A percentile compares a stretch with the other conserved stretches of the same genome.
Evolutionary conservation across 2,797 vertebrate species (phyloP).

Genomic region (Mormyrus hasselquistii): DNA sequence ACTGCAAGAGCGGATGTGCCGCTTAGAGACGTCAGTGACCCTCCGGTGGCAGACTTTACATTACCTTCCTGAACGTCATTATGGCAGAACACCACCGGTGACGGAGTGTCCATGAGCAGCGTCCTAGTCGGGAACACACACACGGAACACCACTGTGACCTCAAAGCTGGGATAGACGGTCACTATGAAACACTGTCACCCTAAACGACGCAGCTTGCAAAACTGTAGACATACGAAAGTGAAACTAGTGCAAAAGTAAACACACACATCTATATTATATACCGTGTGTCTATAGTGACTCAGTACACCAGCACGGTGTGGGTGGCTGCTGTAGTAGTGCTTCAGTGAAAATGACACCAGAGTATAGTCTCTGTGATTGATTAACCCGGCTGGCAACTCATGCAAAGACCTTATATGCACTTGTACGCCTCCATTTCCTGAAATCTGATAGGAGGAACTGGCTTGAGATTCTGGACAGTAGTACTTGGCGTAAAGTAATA

Average conservation of each 20-base stretch:
- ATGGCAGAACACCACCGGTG: conserved; percentile 90
- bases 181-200: neutral
- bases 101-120: conserved; percentile 72
- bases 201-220: neutral
- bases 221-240: neutral
- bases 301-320: neutral
- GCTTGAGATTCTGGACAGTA: neutral
- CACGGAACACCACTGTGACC: neutral
- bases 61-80: conserved; percentile 94
- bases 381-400: neutral
- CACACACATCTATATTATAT: neutral
- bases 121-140: conserved; percentile 49
- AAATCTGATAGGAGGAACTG: neutral
- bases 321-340: neutral
- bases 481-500: neutral
- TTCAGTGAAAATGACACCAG: neutral
- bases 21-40: neutral
- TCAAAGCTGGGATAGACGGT: neutral
- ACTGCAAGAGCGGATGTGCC: neutral
- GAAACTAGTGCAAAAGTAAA: neutral
- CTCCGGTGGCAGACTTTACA: neutral
- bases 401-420: neutral
- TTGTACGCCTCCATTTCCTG: neutral
- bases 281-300: neutral
- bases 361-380: neutral